A percentile compares a stretch with the other conserved stretches of the same genome.
Conservation (phyloP, 2,113 vertebrate species). For the Lichenostomus cassidix region DNA sequence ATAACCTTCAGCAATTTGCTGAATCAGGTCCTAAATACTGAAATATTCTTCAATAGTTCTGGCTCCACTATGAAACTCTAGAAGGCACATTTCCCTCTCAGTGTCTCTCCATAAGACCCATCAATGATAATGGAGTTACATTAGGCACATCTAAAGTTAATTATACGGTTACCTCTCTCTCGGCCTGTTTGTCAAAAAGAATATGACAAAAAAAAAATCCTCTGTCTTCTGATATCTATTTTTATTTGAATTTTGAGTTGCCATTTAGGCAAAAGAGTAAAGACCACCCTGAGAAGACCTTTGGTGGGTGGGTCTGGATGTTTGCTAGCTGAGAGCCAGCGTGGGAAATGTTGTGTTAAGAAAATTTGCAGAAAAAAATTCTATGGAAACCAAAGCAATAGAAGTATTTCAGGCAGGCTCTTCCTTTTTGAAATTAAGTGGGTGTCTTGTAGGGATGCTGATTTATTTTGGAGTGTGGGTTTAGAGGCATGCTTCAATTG, state of each 20-base stretch:
- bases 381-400: neutral
- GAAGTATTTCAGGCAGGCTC: neutral
- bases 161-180: slow-evolving; percentile 34
- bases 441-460: neutral
- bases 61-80: slow-evolving; percentile 50
- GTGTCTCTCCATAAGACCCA: slow-evolving; percentile 39
- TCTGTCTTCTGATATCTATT: neutral
- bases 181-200: slow-evolving; percentile 37
- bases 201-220: neutral
- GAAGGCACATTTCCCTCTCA: slow-evolving; percentile 51
- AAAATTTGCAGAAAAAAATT: neutral
- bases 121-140: slow-evolving; percentile 63
- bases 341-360: neutral
- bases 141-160: slow-evolving; percentile 62
- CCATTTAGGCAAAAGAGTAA: neutral
- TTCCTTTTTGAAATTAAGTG: neutral
- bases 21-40: slow-evolving; percentile 44
- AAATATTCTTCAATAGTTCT: slow-evolving; percentile 49
- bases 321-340: neutral
- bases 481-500: neutral
- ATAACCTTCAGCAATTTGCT: slow-evolving; percentile 35
- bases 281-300: neutral
- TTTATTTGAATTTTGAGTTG: slow-evolving; percentile 22
- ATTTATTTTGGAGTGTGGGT: neutral
- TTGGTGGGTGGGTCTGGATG: neutral